Evolutionary conservation across 92 coral and sea anemone species (phyloP).

Genomic region (Palythoa caribaeorum): DNA sequence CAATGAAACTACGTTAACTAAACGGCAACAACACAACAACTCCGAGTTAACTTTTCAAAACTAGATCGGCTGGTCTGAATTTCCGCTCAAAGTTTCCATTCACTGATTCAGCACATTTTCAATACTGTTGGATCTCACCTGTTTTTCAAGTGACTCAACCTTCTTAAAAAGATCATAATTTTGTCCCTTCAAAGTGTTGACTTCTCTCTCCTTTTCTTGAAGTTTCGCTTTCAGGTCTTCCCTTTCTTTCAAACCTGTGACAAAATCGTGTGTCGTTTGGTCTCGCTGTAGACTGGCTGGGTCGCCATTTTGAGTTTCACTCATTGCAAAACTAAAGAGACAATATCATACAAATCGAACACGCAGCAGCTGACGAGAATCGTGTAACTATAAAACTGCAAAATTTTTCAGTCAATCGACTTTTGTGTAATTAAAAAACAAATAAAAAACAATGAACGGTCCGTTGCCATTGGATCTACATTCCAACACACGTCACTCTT

Average conservation of each 20-base stretch:
- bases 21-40: too few relatives aligned
- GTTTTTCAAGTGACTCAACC: conserved; percentile 81
- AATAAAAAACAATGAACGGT: conserved; percentile 8
- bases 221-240: conserved; percentile 88
- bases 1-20: background rate
- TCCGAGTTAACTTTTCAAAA: too few relatives aligned
- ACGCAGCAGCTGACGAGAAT: background rate
- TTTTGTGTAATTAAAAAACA: background rate
- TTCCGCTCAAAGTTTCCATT: too few relatives aligned
- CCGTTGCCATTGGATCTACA: conserved; percentile 40
- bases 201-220: conserved; percentile 84
- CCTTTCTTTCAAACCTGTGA: conserved; percentile 93
- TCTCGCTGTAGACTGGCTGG: conserved; percentile 58
- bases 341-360: background rate
- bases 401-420: background rate
- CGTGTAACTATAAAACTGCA: background rate
- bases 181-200: conserved; percentile 78
- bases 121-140: conserved; percentile 52
- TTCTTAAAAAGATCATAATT: conserved; percentile 86
- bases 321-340: conserved; percentile 8
- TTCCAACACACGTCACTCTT: conserved; percentile 8
- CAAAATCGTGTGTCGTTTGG: conserved; percentile 90
- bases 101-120: background rate
- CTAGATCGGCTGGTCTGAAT: too few relatives aligned
- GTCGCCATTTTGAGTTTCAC: conserved; percentile 17